Evolutionary conservation across 2,888 invertebrate genomes (phyloP).

Genomic region (Phrixothrix hirtus): DNA sequence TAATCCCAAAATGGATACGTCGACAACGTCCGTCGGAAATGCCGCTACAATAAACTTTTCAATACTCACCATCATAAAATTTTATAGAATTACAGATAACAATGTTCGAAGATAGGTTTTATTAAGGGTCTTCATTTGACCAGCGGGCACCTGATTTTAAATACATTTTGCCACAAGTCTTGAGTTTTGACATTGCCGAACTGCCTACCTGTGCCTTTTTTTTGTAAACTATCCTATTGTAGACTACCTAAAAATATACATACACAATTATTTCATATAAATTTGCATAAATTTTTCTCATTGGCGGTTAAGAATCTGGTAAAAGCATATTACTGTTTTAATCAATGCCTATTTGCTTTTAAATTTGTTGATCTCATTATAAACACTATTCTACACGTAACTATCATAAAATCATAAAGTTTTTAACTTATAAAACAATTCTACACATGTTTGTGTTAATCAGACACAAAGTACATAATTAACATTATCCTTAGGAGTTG

Average conservation of each 20-base stretch:
- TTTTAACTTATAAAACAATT: conserved; percentile 1
- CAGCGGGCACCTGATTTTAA: conserved; percentile 18
- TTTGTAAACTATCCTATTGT: too few species aligned
- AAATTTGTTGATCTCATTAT: conserved; percentile 1
- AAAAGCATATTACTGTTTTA: too few species aligned
- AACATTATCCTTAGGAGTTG: background rate
- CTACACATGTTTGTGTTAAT: conserved; percentile 8
- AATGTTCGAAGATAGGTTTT: conserved; percentile 33
- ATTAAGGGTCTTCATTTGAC: conserved; percentile 26
- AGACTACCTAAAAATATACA: conserved; percentile 3
- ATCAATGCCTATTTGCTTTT: too few species aligned
- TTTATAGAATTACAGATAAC: conserved; percentile 42
- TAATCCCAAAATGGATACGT: conserved; percentile 20
- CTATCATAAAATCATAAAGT: conserved; percentile 1
- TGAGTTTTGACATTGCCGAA: background rate
- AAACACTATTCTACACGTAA: background rate
- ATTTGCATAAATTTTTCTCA: too few species aligned
- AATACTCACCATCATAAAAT: conserved; percentile 40
- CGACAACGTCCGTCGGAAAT: conserved; percentile 22
- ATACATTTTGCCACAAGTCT: conserved; percentile 17
- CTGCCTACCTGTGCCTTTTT: too few species aligned
- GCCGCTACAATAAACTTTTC: conserved; percentile 39
- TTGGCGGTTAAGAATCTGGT: conserved; percentile 4
- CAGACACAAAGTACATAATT: conserved; percentile 2
- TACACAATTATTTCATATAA: background rate